phyloP scores from a whole-genome alignment of 1,140 invertebrate genomes.

The Ridgeia piscesae region DNA sequence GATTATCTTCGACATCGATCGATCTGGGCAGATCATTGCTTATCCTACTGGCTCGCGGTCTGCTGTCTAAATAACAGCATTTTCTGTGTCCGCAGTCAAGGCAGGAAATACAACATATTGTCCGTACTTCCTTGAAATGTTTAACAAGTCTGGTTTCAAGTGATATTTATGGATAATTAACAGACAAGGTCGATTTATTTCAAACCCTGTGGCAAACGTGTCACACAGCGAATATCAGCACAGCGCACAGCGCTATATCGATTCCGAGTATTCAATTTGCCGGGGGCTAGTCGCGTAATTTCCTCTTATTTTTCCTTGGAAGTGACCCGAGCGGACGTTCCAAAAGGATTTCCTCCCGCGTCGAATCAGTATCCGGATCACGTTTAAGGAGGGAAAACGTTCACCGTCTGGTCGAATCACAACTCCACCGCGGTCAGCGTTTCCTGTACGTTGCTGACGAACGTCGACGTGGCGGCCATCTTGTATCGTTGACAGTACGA shows the following conservation, averaged over 20 bases:
- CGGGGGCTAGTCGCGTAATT: not conserved
- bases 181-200: not conserved
- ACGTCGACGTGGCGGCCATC: constrained; percentile 2
- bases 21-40: no score
- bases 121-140: no score
- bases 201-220: not conserved
- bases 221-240: not conserved
- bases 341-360: not conserved
- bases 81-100: not conserved
- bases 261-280: no score
- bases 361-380: not conserved
- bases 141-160: not conserved
- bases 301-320: not conserved
- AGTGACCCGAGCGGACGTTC: not conserved
- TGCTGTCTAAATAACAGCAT: not conserved
- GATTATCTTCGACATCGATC: no score
- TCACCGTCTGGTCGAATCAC: not conserved
- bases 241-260: no score
- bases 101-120: no score
- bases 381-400: not conserved
- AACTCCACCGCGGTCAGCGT: not conserved
- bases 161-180: not conserved
- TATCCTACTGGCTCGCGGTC: no score
- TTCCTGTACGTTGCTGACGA: not conserved
- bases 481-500: not conserved